A percentile compares a stretch with the other conserved stretches of the same genome.
phyloP scores from a whole-genome alignment of 2,797 vertebrate genomes.

The Gambelia wislizenii region DNA sequence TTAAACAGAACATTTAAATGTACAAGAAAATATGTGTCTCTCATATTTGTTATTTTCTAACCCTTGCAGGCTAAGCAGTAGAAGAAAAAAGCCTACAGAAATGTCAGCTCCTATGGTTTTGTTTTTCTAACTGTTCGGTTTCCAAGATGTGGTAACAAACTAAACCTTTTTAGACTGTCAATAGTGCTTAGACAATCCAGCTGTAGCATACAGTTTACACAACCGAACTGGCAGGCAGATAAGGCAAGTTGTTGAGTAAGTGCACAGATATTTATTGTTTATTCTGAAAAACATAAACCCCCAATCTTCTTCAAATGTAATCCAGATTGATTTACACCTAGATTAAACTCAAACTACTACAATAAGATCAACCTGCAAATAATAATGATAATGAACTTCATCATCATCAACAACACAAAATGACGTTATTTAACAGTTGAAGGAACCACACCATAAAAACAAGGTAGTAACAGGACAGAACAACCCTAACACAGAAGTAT shows the following conservation, averaged over 20 bases:
- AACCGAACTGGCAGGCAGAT: neutral
- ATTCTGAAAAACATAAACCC: neutral
- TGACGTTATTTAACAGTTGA: no score
- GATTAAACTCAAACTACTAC: neutral
- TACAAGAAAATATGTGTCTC: neutral
- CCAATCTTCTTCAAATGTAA: neutral
- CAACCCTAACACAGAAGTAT: neutral
- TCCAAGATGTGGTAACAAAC: neutral
- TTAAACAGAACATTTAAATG: neutral
- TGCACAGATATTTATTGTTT: neutral
- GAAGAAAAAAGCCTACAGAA: neutral
- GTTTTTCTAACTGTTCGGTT: neutral
- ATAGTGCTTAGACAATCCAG: neutral
- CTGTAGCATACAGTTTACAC: neutral
- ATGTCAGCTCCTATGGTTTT: neutral
- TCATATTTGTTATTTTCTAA: neutral
- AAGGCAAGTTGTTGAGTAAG: neutral
- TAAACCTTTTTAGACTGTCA: neutral
- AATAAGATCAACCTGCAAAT: no score
- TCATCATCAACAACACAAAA: no score
- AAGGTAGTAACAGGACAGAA: neutral
- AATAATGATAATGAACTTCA: no score
- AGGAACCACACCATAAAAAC: no score
- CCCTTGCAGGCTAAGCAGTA: neutral
- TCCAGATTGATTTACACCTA: no score